phyloP scores from a whole-genome alignment of 2,888 invertebrate genomes.

The Drosophila dives region DNA sequence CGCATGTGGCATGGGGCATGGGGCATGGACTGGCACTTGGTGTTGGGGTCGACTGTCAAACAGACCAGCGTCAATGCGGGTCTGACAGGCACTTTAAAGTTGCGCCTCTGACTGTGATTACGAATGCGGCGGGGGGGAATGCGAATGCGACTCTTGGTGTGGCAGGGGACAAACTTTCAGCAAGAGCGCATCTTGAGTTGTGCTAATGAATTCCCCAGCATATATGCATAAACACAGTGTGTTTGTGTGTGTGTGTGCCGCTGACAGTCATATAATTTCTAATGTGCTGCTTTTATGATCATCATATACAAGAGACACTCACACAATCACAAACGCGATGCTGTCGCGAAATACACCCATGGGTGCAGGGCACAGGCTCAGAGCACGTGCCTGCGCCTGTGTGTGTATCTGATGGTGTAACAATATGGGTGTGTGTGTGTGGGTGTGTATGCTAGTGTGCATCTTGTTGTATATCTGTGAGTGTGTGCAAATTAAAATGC shows the following conservation, averaged over 20 bases:
- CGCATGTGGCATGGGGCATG: neutral
- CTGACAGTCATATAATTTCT: constrained; percentile 75
- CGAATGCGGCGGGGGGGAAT: constrained; percentile 1
- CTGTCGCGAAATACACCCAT: constrained; percentile 66
- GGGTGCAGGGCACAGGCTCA: constrained; percentile 55
- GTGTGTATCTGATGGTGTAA: constrained; percentile 5
- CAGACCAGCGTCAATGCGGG: constrained; percentile 21
- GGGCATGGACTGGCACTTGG: constrained; percentile 25
- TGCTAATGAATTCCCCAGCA: constrained; percentile 78
- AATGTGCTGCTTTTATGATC: constrained; percentile 78
- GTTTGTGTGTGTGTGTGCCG: constrained; percentile 29
- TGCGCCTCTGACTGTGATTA: constrained; percentile 36
- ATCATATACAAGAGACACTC: constrained; percentile 57
- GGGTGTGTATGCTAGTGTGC: constrained; percentile 5
- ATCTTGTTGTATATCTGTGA: constrained; percentile 21
- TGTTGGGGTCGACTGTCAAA: constrained; percentile 21
- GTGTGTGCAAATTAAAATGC: constrained; percentile 75
- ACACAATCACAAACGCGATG: constrained; percentile 38
- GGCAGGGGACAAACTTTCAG: constrained; percentile 38
- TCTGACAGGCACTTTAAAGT: constrained; percentile 64
- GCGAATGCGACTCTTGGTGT: constrained; percentile 15
- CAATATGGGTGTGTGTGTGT: constrained; percentile 16
- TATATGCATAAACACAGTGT: constrained; percentile 39
- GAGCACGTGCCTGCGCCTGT: constrained; percentile 63
- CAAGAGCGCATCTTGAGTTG: constrained; percentile 55